Conservation (phyloP, 2,797 vertebrate genomes). For the Hippoglossus hippoglossus region DNA sequence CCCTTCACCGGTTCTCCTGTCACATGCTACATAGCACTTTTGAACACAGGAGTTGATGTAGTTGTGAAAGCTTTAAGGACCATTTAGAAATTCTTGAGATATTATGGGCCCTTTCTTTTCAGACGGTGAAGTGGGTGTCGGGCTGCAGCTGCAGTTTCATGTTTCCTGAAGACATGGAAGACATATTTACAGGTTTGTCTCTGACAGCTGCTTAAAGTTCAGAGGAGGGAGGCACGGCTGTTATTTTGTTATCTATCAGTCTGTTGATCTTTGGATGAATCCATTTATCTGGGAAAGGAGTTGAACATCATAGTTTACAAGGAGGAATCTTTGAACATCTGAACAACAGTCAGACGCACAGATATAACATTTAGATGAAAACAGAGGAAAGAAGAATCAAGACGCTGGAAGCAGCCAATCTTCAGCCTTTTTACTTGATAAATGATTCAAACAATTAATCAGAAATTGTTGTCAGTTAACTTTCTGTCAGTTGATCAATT, state of each 20-base stretch:
- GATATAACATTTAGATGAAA: no score
- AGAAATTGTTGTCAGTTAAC: background rate
- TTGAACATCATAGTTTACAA: no score
- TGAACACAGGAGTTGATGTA: conserved; percentile 41
- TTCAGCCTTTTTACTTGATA: background rate
- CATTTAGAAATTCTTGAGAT: conserved; percentile 69
- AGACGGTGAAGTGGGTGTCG: conserved; percentile 42
- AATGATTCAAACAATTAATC: no score
- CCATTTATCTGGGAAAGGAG: no score
- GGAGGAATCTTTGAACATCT: no score
- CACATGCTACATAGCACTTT: conserved; percentile 49
- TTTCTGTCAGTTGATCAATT: background rate
- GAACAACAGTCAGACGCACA: no score
- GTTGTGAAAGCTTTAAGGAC: conserved; percentile 68
- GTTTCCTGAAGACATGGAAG: background rate
- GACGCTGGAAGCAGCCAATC: no score
- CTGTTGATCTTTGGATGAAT: no score
- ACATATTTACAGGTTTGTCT: conserved; percentile 15
- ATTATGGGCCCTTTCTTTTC: conserved; percentile 46
- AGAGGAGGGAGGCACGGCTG: background rate
- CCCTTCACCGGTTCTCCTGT: conserved; percentile 48
- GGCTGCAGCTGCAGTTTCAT: conserved; percentile 51
- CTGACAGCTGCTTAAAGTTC: conserved; percentile 20
- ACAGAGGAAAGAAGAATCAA: no score
- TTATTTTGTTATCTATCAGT: no score